A percentile compares a stretch with the other conserved stretches of the same genome.
Evolutionary conservation across 2,113 vertebrate genomes (phyloP).

Genomic region (Erythrolamprus reginae): DNA sequence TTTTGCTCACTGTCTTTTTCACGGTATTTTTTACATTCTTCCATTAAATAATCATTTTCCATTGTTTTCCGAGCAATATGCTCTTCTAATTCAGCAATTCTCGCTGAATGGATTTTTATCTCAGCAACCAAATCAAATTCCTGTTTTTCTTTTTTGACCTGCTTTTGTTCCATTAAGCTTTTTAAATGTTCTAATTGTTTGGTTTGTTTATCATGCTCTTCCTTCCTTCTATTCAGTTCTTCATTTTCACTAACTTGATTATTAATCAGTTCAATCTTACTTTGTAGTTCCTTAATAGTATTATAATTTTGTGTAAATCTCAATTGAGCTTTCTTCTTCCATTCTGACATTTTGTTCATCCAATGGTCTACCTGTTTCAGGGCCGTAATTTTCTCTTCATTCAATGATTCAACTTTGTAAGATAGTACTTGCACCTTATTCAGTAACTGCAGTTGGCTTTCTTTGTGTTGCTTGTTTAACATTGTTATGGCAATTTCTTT

Average conservation of each 20-base stretch:
- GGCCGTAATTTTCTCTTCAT: slow-evolving; percentile 77
- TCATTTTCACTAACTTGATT: slow-evolving; percentile 74
- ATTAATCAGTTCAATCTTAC: slow-evolving; percentile 74
- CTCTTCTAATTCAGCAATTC: slow-evolving; percentile 77
- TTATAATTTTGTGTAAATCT: slow-evolving; percentile 74
- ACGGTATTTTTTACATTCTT: slow-evolving; percentile 68
- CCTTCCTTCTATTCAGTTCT: slow-evolving; percentile 69
- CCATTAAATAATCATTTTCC: slow-evolving; percentile 73
- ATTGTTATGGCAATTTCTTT: slow-evolving; percentile 81
- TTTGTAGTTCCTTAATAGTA: slow-evolving; percentile 76
- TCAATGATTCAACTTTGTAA: slow-evolving; percentile 64
- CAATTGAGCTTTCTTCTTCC: slow-evolving; percentile 78
- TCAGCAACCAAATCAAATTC: slow-evolving; percentile 71
- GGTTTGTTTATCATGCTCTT: slow-evolving; percentile 75
- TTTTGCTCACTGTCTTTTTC: slow-evolving; percentile 68
- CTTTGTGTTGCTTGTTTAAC: slow-evolving; percentile 71
- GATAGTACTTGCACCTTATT: slow-evolving; percentile 71
- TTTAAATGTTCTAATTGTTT: slow-evolving; percentile 69
- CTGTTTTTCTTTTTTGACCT: slow-evolving; percentile 76
- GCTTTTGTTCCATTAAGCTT: slow-evolving; percentile 77
- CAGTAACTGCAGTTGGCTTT: slow-evolving; percentile 65
- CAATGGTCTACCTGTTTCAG: slow-evolving; percentile 72
- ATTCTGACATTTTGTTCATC: slow-evolving; percentile 77
- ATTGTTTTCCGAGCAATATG: slow-evolving; percentile 68
- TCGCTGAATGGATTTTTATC: slow-evolving; percentile 69